Base-by-base conservation (phyloP, 2,888 invertebrate species). In the Blastobasis lacticolella region DNA sequence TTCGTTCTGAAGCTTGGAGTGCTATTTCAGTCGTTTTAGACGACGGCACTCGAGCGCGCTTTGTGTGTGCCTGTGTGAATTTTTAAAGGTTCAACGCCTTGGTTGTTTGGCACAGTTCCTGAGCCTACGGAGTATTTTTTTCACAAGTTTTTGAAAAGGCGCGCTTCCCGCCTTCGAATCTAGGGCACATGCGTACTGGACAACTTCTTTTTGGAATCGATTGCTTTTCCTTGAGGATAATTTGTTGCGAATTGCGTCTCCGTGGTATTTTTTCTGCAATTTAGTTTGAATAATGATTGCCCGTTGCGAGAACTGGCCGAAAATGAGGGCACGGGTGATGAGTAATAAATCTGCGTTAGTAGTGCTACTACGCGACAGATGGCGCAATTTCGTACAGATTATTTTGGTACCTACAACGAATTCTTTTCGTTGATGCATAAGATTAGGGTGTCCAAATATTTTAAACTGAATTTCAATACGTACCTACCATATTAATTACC, bases 61-160 rank as follows among this genome's bases (percentile, higher is more conserved):
- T 23, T 23, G 23, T 23, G 54, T 53, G 52, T 56, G 62, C 66
- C 72, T 72, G 73, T 72, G 73, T 75, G 76, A 75, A 71, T 73
- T 83, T 83, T 73, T 75, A 71, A 65, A 71, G 67, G 86, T 83
- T 87, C 86, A 85, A 71, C 81, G 86, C 85, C 86, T 78, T 75
- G 68, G 61, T 41, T 71, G 81, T 85, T 86, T 86, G 85, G 86
- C 85, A 83, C 81, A 77, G 73, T 69, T 64, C 63, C 61, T 64
- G 59, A 67, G 80, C 80, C 79, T 75, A 41, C 41, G 9, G 9
- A 8, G 9, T 8, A 41, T 41, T 41, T 41, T 8, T 41, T 41
- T 7, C 41, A 41, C 41, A 41, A 41, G 7, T 8, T 41, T 49
- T 81, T 83, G 71, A 23, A 23, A 23, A 23, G 23, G 23, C 23